Base-by-base conservation (phyloP, 2,797 vertebrate genomes). In the Silurus aristotelis region DNA sequence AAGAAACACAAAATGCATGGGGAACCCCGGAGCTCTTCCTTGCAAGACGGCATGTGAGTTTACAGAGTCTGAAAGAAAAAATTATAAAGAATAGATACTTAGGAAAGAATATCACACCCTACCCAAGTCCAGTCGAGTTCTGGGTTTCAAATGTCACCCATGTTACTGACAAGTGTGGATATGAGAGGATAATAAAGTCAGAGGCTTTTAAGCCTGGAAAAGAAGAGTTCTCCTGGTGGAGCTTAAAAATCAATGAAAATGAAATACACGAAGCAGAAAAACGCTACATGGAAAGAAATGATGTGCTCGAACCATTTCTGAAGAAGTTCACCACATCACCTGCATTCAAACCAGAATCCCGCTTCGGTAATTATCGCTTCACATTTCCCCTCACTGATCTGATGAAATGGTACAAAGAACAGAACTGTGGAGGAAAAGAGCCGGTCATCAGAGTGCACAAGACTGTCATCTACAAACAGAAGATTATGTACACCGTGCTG, bases 401-500 rank as follows among this genome's bases (percentile, higher is more conserved):
- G 63, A 84, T 89, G 27, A 7, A 83, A 6, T 0, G 8, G 60
- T 89, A 87, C 78, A 82, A 58, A 5, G 46, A 77, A 48, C 88
- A 90, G 68, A 66, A 80, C 46, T 90, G 89, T 83, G 81, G 31
- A 52, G 87, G 84, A 19, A 2, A 52, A 70, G 78, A 83, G 1
- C 82, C 84, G 19, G 84, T 87, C 63, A 67, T 89, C 61, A 87
- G 89, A 5, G 75, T 86, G 27, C 80, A 64, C 1, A 56, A 71
- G 79, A 89, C 86, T 3, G 0, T 64, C 17, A 81, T 78, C 77
- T 88, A 87, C 63, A 83, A 17, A 48, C 75, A 88, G 60, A 38
- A 87, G 83, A 87, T 89, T 48, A 17, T 87, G 79, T 87, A 88
- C 67, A 31, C 68, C n/a, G 82, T 87, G 43, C 82, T 90, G 55